Evolutionary conservation across 2,113 vertebrate genomes (phyloP).

Genomic region (Castor canadensis): DNA sequence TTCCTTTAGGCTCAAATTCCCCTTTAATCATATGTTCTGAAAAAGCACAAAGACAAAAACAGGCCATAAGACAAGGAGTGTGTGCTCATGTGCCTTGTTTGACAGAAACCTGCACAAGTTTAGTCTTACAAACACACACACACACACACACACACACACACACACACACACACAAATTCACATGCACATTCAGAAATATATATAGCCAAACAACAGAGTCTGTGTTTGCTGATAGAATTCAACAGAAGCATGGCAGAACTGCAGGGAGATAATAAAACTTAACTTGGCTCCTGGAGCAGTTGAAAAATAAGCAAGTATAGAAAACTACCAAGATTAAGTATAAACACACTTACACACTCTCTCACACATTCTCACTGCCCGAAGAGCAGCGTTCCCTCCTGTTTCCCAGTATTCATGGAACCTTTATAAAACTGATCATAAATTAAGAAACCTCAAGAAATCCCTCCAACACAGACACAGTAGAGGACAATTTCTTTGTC

Average conservation of each 20-base stretch:
- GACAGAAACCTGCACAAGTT: neutral
- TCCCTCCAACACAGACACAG: neutral
- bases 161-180: neutral
- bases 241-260: neutral
- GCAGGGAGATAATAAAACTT: neutral
- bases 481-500: neutral
- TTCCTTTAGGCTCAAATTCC: slow-evolving; percentile 41
- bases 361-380: neutral
- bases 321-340: neutral
- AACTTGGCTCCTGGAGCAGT: neutral
- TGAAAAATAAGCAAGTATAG: neutral
- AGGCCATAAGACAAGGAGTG: neutral
- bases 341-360: neutral
- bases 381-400: neutral
- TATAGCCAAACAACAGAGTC: neutral
- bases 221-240: neutral
- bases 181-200: neutral
- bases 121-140: neutral
- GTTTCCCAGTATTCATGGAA: neutral
- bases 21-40: slow-evolving; percentile 27
- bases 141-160: neutral
- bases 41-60: slow-evolving; percentile 26
- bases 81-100: neutral
- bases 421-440: neutral
- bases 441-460: neutral